Evolutionary conservation across 2,797 vertebrate species (phyloP), one percentile per base, ranked within the genome.

Genomic region (Staurois parvus): DNA sequence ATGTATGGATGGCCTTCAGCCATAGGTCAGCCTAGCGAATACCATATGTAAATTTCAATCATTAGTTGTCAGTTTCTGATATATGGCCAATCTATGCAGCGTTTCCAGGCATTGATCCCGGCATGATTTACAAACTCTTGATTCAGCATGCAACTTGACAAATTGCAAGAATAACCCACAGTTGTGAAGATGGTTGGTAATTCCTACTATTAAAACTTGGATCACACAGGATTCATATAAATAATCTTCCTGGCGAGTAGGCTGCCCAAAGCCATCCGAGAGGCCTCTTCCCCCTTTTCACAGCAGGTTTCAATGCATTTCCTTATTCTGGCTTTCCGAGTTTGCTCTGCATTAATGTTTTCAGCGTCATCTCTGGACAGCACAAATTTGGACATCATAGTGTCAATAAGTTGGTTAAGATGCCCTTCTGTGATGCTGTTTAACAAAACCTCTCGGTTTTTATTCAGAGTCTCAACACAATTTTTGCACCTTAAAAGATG

Each of bases 371-470:
- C 84, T 52, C 70, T 70, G 4, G 40, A 79, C 2, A 85, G 70
- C 7, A 85, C 24, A 45, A 2, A 19, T 45, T 29, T 72, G 59
- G 84, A 52, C 56, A 21, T 73, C 76, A 85, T 30, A 19, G 28
- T 74, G 40, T 85, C 84, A 3, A 85, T 52, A 19, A 85, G 59
- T 0, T 67, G 59, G n/a, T 85, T 85, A 13, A 85, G 84, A 24
- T 64, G 52, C 66, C 84, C 84, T 56, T 74, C 70, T 21, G 84
- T 79, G 37, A 85, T 30, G 28, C 56, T 21, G 1, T 74, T 72
- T 15, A 85, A 40, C 15, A 85, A 66, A 21, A 11, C 32, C 17
- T 85, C 84, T 21, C 69, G n/a, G 76, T 72, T 64, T 11, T 8
- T 72, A n/a, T 17, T 45, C 45, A 84, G 28, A 6, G 21, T 84